phyloP scores from a whole-genome alignment of 1,140 invertebrate genomes.

The Drosophila ironensis region DNA sequence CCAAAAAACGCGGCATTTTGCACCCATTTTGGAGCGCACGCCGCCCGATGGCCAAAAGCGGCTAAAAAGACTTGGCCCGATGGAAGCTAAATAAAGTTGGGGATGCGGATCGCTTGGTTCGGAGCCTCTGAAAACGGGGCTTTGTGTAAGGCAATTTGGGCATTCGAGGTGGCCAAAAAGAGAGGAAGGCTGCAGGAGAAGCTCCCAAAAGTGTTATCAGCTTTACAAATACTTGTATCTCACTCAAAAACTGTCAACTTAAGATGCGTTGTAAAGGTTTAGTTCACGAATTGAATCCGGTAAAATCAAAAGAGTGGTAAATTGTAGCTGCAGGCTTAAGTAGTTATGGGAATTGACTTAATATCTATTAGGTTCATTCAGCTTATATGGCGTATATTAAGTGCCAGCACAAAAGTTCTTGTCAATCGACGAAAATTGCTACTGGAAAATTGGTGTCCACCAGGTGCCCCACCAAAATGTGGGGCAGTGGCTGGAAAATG shows the following conservation, averaged over 20 bases:
- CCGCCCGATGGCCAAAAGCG: slow-evolving; percentile 48
- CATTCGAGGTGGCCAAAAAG: slow-evolving; percentile 37
- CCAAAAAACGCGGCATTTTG: slow-evolving; percentile 46
- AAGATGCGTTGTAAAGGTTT: no score
- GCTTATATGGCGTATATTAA: no score
- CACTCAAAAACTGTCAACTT: no score
- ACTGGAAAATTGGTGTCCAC: slow-evolving; percentile 40
- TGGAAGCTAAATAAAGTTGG: background rate
- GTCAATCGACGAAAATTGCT: background rate
- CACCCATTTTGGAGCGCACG: slow-evolving; percentile 58
- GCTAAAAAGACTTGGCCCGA: slow-evolving; percentile 19
- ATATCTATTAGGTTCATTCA: no score
- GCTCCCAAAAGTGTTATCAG: background rate
- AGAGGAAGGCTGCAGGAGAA: background rate
- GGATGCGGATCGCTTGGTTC: no score
- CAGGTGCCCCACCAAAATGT: slow-evolving; percentile 27
- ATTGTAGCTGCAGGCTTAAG: no score
- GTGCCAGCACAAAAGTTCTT: no score
- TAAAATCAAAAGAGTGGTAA: no score
- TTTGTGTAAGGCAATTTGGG: slow-evolving; percentile 45
- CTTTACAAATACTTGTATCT: no score
- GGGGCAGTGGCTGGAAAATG: slow-evolving; percentile 51
- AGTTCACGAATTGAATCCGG: no score
- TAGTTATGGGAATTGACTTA: no score
- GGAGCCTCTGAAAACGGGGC: slow-evolving; percentile 18